Percentiles rank a stretch among this genome's conserved stretches.
Conservation (phyloP, 2,888 invertebrate genomes). For the Ommatoiulus sabulosus region DNA sequence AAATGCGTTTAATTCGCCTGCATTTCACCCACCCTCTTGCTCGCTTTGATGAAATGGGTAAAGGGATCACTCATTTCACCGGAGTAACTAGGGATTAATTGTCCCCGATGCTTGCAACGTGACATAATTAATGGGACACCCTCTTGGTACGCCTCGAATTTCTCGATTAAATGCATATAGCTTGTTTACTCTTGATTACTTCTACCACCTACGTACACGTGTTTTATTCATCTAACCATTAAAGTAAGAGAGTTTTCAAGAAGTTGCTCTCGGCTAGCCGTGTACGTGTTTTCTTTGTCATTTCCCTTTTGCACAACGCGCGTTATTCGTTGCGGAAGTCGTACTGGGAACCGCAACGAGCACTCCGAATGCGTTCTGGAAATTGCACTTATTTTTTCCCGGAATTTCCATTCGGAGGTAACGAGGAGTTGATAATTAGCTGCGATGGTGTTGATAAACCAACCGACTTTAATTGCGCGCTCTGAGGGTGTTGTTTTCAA, state of each 20-base stretch:
- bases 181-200: background rate
- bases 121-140: no score
- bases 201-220: background rate
- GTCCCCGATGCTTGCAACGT: no score
- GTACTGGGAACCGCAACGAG: background rate
- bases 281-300: background rate
- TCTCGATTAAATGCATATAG: no score
- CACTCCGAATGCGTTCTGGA: background rate
- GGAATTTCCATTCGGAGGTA: background rate
- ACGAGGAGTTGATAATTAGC: background rate
- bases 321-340: background rate
- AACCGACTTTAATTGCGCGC: background rate
- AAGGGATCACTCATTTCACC: no score
- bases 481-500: background rate
- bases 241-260: background rate
- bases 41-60: no score
- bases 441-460: constrained; percentile 15
- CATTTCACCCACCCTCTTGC: no score
- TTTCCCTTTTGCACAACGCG: background rate
- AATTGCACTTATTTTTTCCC: background rate
- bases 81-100: no score
- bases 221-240: background rate
- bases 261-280: background rate
- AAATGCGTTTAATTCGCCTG: no score
- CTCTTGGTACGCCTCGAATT: no score